Evolutionary conservation across 2,797 vertebrate species (phyloP).

Genomic region (Staurois parvus): DNA sequence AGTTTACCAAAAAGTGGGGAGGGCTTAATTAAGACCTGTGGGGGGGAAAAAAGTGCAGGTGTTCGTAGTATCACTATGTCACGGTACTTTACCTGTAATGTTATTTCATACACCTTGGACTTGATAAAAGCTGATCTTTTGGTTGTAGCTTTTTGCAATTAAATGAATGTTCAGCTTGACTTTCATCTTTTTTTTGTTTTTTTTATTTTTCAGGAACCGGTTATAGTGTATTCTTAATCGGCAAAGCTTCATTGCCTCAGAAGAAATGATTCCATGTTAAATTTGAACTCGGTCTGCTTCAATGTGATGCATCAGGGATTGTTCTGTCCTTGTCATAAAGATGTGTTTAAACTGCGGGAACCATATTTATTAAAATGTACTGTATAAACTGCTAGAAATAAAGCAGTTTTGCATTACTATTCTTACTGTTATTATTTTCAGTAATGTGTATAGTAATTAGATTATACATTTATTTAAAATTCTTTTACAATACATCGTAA

Average conservation of each 20-base stretch:
- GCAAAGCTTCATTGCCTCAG: constrained; percentile 79
- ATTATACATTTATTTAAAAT: no score
- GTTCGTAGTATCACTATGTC: no score
- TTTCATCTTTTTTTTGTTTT: neutral
- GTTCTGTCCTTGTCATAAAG: constrained; percentile 67
- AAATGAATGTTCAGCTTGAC: no score
- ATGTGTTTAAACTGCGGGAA: constrained; percentile 78
- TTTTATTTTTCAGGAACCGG: constrained; percentile 76
- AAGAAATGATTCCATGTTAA: constrained; percentile 74
- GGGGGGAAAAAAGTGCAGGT: no score
- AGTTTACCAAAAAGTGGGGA: no score
- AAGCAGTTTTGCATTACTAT: constrained; percentile 74
- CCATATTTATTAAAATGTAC: constrained; percentile 81
- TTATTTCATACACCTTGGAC: no score
- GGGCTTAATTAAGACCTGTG: no score
- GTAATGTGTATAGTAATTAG: neutral
- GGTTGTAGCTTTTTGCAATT: neutral
- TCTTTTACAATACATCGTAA: no score
- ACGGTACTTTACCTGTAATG: no score
- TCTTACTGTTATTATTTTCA: constrained; percentile 15
- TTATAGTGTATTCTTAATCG: constrained; percentile 80
- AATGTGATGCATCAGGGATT: constrained; percentile 66
- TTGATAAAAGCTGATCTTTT: no score
- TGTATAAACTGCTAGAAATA: constrained; percentile 81
- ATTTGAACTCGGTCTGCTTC: constrained; percentile 65